Base-by-base conservation (phyloP, 2,888 invertebrate species). In the Drosophila multiciliata region DNA sequence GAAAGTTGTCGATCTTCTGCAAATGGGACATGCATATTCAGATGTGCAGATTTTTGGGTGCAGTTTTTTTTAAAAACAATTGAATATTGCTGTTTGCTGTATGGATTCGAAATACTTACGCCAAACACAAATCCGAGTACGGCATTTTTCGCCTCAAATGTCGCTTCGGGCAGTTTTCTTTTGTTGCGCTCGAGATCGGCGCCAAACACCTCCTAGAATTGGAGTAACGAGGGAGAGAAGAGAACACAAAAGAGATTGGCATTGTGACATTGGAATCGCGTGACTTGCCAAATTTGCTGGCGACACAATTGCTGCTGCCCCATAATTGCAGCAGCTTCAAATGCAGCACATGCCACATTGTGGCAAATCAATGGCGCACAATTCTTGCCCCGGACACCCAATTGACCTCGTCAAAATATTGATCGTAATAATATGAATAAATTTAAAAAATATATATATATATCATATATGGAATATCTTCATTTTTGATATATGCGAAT, bases 81-180 rank as follows among this genome's bases (percentile, higher is more conserved):
- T 20, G 33, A 15, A 2, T 5, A 1, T 5, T 29, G 29, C 3
- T 33, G 26, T 7, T 3, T 29, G 8, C 29, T 29, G 12, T 2
- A 33, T 42, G 5, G 35, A 17, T 23, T 42, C 12, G 35, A 23
- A 32, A n/a, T 83, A 94, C 94, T 96, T 95, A 97, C 97, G 93
- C 97, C 96, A 92, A 97, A 97, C 42, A 97, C 96, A 93, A 97
- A 96, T 92, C 96, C 96, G 90, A 97, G 94, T 78, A 97, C 94
- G 59, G 96, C 97, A 93, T 96, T 97, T 93, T 96, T 96, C 89
- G 96, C 95, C 89, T 96, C 96, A 89, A 95, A 95, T 76, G 94
- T 94, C 80, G 94, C 93, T 61, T 95, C 94, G 89, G 96, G 96
- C 86, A 96, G 94, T 93, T 96, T 96, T 93, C 96, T 95, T 93